Evolutionary conservation across 2,113 vertebrate species (phyloP), one percentile per base, ranked within the genome.

Genomic region (Tylochromis polylepis): DNA sequence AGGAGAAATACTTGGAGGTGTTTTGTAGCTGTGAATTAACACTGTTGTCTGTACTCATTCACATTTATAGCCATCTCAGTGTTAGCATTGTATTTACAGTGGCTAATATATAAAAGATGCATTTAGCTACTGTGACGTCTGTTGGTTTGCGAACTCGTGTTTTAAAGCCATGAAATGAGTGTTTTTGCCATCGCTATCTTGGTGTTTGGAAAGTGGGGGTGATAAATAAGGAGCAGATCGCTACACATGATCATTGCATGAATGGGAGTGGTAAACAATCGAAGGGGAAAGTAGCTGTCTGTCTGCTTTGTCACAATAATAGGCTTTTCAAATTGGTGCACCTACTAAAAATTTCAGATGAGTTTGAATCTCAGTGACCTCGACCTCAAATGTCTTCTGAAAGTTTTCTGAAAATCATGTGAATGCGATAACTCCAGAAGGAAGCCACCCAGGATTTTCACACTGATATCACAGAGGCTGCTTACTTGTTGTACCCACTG

Each of bases 131-230:
- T 70, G 12, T 43, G 38, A 70, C n/a, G 7, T 70, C 2, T 43
- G 38, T 10, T 24, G 38, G n/a, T 70, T n/a, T 70, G 36, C 43
- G 36, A 22, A 70, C 12, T 43, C 36, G 8, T 70, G n/a, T 70
- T 43, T 70, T 43, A 38, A 70, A 70, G 62, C 0, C 0, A 22
- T 14, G 34, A 41, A 6, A 41, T 38, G 34, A 38, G 20, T 38
- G 20, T 41, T 67, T 41, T 67, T 41, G 41, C 62, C 22, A 5
- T 41, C 22, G 20, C 34, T 38, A 8, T 67, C 62, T 15, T 67
- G 62, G 29, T 60, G 58, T 60, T 60, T 60, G 9, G 16, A 60
- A 60, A 20, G 29, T 11, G 58, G 16, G 18, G 31, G 18, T 65
- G 5, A 36, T 36, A 36, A 65, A n/a, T 36, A 36, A 65, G 6